Conservation (phyloP, 2,888 invertebrate genomes). For the Rhynchonema sp. region DNA sequence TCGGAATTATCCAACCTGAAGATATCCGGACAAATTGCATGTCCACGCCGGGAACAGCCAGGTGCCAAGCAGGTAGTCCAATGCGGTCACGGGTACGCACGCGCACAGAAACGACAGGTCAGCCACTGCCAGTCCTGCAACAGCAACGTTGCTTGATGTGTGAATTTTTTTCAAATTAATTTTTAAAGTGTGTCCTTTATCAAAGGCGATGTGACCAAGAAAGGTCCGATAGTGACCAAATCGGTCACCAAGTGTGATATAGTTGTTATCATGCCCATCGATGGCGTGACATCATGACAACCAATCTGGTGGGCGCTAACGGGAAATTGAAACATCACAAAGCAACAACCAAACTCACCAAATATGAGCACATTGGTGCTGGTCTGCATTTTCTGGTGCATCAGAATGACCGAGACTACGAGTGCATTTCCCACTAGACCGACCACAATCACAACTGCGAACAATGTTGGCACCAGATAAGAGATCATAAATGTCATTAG, state of each 20-base stretch:
- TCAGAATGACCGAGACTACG: slow-evolving; percentile 66
- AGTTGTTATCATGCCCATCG: no score
- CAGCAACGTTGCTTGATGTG: neutral
- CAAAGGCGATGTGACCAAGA: neutral
- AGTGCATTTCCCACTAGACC: slow-evolving; percentile 73
- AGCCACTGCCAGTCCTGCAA: slow-evolving; percentile 31
- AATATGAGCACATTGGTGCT: slow-evolving; percentile 79
- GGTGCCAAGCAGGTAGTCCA: slow-evolving; percentile 61
- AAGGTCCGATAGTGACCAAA: neutral
- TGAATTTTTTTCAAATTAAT: neutral
- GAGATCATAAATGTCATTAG: no score
- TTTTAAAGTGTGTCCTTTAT: neutral
- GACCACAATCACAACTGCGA: slow-evolving; percentile 61
- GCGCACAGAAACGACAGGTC: slow-evolving; percentile 75
- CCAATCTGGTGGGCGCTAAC: no score
- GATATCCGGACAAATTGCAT: neutral
- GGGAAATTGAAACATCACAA: no score
- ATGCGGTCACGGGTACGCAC: slow-evolving; percentile 81
- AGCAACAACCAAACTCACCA: no score
- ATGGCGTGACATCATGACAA: no score
- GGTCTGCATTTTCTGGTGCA: slow-evolving; percentile 73
- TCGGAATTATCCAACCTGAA: no score
- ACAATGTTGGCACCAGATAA: slow-evolving; percentile 39
- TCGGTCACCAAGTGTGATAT: no score
- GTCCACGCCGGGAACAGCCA: slow-evolving; percentile 74